Base-by-base conservation (phyloP, 1,140 invertebrate genomes). In the Tetraneura akinire region DNA sequence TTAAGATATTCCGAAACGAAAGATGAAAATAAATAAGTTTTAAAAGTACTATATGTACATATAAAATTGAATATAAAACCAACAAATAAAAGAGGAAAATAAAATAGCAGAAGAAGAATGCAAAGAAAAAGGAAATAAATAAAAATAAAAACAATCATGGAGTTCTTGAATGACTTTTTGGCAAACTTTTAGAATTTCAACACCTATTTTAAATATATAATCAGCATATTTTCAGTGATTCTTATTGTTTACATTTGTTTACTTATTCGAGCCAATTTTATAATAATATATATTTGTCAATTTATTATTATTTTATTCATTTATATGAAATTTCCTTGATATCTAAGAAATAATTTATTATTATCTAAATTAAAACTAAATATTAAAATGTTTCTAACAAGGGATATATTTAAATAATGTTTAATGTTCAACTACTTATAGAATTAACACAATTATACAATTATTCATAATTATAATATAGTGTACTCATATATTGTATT, bases 151-250 rank as follows among this genome's bases (percentile, higher is more conserved):
- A 78, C 74, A 78, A 78, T 78, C 74, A 60, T 23, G n/a, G 51
- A 51, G 49, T 53, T 53, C 26, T 73, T 23, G 49, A 26, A 53
- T 53, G 70, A 57, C 71, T 55, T 45, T 23, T 57, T 74, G 71
- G 71, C 53, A 60, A 60, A 78, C 37, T 60, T 78, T 78, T 60
- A 8, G 74, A 62, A 57, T 78, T n/a, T 60, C 53, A 78, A 60
- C 62, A 60, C 14, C 37, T 62, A 78, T 78, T 78, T 78, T 78
- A 60, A 60, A 78, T 78, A 26, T 78, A 78, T 21, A 78, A 78
- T 62, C 55, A 78, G 29, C 53, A 32, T 42, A 9, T 57, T 55
- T 57, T 76, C 32, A 6, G 21, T 42, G 71, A n/a, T 53, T 53
- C 42, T 76, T 53, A 57, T 76, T 76, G n/a, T 29, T 26, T 42